Base-by-base conservation (phyloP, 2,888 invertebrate genomes). In the Idaea biselata region DNA sequence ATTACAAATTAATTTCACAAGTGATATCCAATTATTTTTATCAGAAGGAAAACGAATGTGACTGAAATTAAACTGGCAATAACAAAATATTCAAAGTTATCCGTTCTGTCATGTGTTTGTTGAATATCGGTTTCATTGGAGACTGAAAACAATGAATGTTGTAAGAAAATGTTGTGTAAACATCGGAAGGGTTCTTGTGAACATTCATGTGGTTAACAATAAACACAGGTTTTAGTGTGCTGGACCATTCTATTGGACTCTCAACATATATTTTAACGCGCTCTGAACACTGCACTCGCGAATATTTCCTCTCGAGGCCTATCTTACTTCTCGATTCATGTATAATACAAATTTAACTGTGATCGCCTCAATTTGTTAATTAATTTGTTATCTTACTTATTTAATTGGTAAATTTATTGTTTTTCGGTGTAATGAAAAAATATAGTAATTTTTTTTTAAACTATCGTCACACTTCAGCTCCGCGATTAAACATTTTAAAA, bases 91-190 rank as follows among this genome's bases (percentile, higher is more conserved):
- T 56, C 11, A 11, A 18, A 56, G 14, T 18, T 33, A 58, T 32
- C 16, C 32, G 72, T 76, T 69, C 73, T 66, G 55, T 66, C 65
- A 73, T 86, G 84, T 87, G 67, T 88, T n/a, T 25, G 25, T 83
- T 84, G 83, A 80, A 81, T 81, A 81, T 78, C 72, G 63, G 75
- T 72, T 74, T 75, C 76, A 71, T 70, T 68, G 67, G 70, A 69
- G 69, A 71, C 71, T 73, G 71, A 78, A 81, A 88, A 89, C 89
- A 90, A 89, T 86, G 73, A 66, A 66, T 82, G 84, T 84, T 81
- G 73, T 75, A 75, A 70, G 72, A 69, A 73, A 73, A 74, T 85
- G 83, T 86, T 88, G 83, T 89, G 82, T 86, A 87, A 89, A 89
- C 87, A 89, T 53, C 55, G 63, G 62, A 65, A 66, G 67, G 72